Evolutionary conservation across 1,140 invertebrate species (phyloP), one percentile per base, ranked within the genome.

Genomic region (Aphelenchoides besseyi): DNA sequence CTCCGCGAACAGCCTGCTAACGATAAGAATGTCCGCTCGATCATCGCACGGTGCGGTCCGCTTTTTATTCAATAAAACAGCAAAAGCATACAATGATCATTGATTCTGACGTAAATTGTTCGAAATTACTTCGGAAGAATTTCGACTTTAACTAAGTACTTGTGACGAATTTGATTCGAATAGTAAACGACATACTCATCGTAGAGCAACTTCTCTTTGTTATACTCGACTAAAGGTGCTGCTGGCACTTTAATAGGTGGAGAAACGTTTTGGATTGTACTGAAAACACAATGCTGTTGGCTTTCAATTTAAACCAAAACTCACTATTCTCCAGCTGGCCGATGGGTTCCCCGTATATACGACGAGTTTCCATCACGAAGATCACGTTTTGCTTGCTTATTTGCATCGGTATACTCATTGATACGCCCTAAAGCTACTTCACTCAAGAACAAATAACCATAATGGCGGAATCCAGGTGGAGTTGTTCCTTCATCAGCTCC

Each of bases 401-500:
- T 18, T 28, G 55, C 55, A 8, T 59, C 23, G 5, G 55, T 59
- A 23, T 59, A 59, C 55, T 59, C 55, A 33, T 59, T 59, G 55
- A 59, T 59, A 8, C 55, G 55, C 5, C 55, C 55, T 59, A 59
- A 33, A 8, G 55, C 55, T 23, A 59, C 55, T 33, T 59, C 55
- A 12, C 5, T 16, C 26, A 59, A 33, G 18, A 59, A 59, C 26
- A 59, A 23, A 33, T 59, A 59, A 23, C 55, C 55, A 33, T 5
- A 8, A 8, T 28, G 5, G 5, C 23, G 5, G 18, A 59, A 59
- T 28, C 55, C 55, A 8, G 55, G 55, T 23, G 55, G 5, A 12
- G 55, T 23, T 8, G 5, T 18, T 8, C 55, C 55, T 8, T 23
- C 18, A 33, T 59, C 55, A 8, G 5, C 55, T 59, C 5, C 55